A percentile compares a stretch with the other conserved stretches of the same genome.
Evolutionary conservation across 1,140 invertebrate genomes (phyloP).

Genomic region (Daktulosphaira vitifoliae): DNA sequence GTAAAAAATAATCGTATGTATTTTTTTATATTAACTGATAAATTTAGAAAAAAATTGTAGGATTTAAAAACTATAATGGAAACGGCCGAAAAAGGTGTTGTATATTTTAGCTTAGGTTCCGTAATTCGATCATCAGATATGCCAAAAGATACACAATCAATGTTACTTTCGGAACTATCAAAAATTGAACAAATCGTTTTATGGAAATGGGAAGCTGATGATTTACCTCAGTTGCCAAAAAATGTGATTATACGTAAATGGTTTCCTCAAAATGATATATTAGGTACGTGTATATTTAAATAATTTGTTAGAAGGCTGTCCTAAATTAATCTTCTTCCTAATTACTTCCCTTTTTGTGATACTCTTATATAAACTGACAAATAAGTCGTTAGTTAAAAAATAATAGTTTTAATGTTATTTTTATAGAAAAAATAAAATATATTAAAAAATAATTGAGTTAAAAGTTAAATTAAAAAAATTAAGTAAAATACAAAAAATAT

Average conservation of each 20-base stretch:
- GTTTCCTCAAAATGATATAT: conserved; percentile 55
- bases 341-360: too few species aligned
- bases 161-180: conserved; percentile 40
- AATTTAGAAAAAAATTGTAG: background rate
- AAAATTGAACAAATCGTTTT: conserved; percentile 47
- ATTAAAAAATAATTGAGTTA: too few species aligned
- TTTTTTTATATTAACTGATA: too few species aligned
- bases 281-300: conserved; percentile 46
- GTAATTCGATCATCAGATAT: conserved; percentile 38
- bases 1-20: too few species aligned
- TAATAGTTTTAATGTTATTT: too few species aligned
- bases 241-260: conserved; percentile 54
- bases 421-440: too few species aligned
- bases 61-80: conserved; percentile 12
- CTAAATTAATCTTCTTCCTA: too few species aligned
- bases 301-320: too few species aligned
- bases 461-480: too few species aligned
- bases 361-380: too few species aligned
- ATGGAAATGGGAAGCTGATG: conserved; percentile 53
- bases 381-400: too few species aligned
- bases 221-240: conserved; percentile 43
- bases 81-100: conserved; percentile 40
- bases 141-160: conserved; percentile 37
- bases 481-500: too few species aligned
- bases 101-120: conserved; percentile 44